Percentiles rank a stretch among this genome's conserved stretches.
Conservation (phyloP, 1,140 invertebrate species). For the Zaprionus africanus region DNA sequence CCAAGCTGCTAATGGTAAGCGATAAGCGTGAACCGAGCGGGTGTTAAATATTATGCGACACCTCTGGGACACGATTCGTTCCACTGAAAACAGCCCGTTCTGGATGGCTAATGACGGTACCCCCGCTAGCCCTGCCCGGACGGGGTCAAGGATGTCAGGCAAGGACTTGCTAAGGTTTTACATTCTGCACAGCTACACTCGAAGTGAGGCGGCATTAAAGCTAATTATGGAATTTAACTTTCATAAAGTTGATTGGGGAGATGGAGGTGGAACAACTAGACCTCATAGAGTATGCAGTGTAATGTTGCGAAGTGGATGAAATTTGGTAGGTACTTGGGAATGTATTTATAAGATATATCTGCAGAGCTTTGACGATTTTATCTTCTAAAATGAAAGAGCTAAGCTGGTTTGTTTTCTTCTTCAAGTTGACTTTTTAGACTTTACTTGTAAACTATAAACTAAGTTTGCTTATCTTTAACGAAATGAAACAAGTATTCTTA, state of each 20-base stretch:
- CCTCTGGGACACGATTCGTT: constrained; percentile 45
- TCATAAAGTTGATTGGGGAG: constrained; percentile 1
- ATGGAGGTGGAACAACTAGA: neutral
- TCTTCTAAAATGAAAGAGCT: neutral
- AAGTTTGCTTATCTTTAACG: too few species aligned
- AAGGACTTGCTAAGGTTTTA: neutral
- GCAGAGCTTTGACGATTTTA: neutral
- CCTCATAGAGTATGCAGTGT: neutral
- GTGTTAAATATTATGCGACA: constrained; percentile 56
- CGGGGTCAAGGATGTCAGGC: neutral
- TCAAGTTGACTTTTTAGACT: too few species aligned
- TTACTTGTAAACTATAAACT: too few species aligned
- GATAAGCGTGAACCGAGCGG: constrained; percentile 48
- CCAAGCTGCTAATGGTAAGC: constrained; percentile 56
- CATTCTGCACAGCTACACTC: neutral
- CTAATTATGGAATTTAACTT: constrained; percentile 8
- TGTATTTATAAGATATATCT: neutral
- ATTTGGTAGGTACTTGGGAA: neutral
- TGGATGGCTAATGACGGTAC: constrained; percentile 1
- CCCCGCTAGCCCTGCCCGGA: neutral
- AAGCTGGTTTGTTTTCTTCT: too few species aligned
- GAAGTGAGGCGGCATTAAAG: neutral
- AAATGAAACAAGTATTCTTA: too few species aligned
- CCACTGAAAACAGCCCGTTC: constrained; percentile 5
- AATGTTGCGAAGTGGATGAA: neutral